These are phyloP conservation scores for Pantherophis guttatus DNA, from an alignment of 2,113 vertebrate species.

Conservation along the genomic window DNA sequence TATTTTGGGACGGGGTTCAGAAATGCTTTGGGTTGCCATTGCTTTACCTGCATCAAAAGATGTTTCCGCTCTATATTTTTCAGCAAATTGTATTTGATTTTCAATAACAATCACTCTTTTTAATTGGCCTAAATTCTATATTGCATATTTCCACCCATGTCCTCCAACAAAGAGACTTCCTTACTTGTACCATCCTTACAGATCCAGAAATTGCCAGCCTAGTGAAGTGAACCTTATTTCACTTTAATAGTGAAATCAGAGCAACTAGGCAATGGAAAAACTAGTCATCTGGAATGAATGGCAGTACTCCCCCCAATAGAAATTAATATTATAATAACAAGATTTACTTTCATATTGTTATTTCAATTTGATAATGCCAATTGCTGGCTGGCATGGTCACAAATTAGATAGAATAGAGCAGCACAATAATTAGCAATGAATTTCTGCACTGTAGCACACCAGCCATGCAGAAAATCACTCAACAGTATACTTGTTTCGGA, in stretches of 20 bases:
- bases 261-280: neutral
- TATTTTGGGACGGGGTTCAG: neutral
- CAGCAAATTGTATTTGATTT: neutral
- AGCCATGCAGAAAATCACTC: slow-evolving; percentile 9
- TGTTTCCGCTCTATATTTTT: neutral
- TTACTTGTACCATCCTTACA: neutral
- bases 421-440: slow-evolving; percentile 9
- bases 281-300: neutral
- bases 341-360: neutral
- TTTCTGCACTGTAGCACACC: slow-evolving; percentile 1
- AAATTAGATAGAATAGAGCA: neutral
- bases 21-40: neutral
- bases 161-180: neutral
- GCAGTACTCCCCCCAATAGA: neutral
- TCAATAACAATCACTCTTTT: neutral
- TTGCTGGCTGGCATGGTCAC: neutral
- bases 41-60: neutral
- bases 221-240: neutral
- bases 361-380: neutral
- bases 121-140: neutral
- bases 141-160: neutral
- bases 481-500: slow-evolving; percentile 6
- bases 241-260: neutral
- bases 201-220: neutral
- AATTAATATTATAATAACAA: slow-evolving; percentile 4